These are phyloP conservation scores for Crotalus horridus DNA, from an alignment of 2,113 vertebrate species.

Conservation along the genomic window DNA sequence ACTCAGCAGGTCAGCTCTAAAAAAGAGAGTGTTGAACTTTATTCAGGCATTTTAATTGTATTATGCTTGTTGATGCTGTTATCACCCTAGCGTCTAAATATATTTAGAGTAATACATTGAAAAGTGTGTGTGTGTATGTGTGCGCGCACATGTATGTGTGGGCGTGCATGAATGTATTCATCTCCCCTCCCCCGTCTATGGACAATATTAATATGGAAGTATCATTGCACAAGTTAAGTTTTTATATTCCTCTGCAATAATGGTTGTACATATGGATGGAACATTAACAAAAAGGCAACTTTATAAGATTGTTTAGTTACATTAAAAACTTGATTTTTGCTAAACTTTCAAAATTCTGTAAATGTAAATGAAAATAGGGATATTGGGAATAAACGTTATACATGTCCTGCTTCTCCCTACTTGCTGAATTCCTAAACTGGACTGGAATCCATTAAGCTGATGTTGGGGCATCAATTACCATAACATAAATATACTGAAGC, in stretches of 20 bases:
- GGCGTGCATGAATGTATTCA: neutral
- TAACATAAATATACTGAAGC: neutral
- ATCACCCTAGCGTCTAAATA: neutral
- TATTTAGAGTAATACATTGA: neutral
- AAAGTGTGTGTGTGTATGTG: neutral
- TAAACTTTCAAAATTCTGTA: neutral
- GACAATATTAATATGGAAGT: neutral
- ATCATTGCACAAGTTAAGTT: neutral
- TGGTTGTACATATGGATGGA: neutral
- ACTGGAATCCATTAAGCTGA: neutral
- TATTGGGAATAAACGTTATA: neutral
- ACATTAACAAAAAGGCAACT: neutral
- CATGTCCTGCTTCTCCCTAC: neutral
- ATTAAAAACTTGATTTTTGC: neutral
- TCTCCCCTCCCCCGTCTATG: neutral
- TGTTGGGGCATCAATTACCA: neutral
- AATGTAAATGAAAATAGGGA: neutral
- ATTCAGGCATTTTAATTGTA: neutral
- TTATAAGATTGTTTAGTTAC: neutral
- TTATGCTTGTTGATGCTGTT: neutral
- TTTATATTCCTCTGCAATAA: neutral
- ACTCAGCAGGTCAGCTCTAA: neutral
- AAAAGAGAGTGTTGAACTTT: neutral
- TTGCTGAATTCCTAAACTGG: neutral
- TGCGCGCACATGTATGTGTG: too few species aligned